Evolutionary conservation across 2,113 vertebrate species (phyloP), one percentile per base, ranked within the genome.

Genomic region (Sapayoa aenigma): DNA sequence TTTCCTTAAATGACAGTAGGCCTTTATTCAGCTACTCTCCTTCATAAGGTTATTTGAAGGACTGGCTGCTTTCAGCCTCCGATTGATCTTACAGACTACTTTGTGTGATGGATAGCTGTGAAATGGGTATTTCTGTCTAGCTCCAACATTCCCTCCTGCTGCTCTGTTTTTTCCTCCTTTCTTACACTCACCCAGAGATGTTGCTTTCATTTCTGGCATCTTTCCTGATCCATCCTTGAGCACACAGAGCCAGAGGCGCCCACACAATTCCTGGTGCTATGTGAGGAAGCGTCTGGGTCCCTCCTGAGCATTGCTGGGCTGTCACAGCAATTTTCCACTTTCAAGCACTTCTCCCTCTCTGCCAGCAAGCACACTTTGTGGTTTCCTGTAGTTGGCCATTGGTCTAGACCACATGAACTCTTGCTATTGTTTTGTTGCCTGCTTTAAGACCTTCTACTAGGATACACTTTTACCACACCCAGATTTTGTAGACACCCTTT

Each of bases 381-480:
- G 89, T 94, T 96, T 95, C 78, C 77, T 87, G 23, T 72, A 87
- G 93, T 94, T 95, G 87, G 93, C n/a, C 66, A 65, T 78, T 93
- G 69, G 60, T 93, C 81, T 89, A 94, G 77, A 94, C 77, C 66
- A 78, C 74, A 82, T 93, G 58, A 93, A 85, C 94, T 94, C 89
- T 68, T 91, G 84, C 69, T 87, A 75, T 95, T 95, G 87, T 95
- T 94, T 94, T 91, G 89, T 68, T 95, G 87, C 58, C 66, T 92
- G 49, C 55, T 95, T 68, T 91, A 92, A 89, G 77, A 72, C 52
- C 33, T 95, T 85, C 46, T 87, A 33, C 65, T 84, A 71, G 39
- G 56, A 84, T 22, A 2, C 47, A 30, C 35, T 94, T 77, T 74
- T 90, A 91, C 73, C 73, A 81, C 84, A 93, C 87, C 60, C 89